These are phyloP conservation scores for Dryocosmus kuriphilus DNA, from an alignment of 2,888 invertebrate species.

Conservation along the genomic window DNA sequence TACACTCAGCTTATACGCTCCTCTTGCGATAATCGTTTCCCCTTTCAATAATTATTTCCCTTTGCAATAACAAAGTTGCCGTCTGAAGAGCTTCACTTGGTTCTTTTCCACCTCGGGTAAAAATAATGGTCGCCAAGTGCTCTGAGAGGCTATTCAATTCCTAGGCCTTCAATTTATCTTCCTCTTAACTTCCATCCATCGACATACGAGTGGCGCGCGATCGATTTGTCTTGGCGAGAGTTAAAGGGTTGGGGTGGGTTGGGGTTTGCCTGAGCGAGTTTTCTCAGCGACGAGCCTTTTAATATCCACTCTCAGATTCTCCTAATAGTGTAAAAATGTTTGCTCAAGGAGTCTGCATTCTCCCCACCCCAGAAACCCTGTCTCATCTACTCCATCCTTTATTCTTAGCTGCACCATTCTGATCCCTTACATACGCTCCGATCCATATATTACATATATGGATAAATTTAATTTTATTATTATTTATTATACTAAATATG, in stretches of 20 bases:
- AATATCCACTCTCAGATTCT: constrained; percentile 71
- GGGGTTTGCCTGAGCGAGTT: constrained; percentile 57
- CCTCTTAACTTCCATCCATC: constrained; percentile 53
- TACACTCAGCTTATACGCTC: no score
- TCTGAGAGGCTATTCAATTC: constrained; percentile 49
- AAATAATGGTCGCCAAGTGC: constrained; percentile 50
- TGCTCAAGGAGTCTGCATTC: constrained; percentile 64
- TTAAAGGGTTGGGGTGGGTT: constrained; percentile 57
- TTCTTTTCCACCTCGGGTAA: constrained; percentile 41
- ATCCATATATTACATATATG: background rate
- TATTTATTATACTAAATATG: no score
- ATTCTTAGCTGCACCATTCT: constrained; percentile 19
- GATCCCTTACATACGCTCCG: constrained; percentile 32
- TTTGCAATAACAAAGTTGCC: constrained; percentile 43
- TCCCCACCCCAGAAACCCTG: constrained; percentile 28
- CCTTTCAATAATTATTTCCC: constrained; percentile 41
- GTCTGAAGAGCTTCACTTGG: constrained; percentile 41
- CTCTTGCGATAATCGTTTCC: no score
- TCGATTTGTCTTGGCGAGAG: constrained; percentile 54
- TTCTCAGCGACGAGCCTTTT: constrained; percentile 62
- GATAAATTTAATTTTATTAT: no score
- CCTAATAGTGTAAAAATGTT: constrained; percentile 75
- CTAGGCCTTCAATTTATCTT: constrained; percentile 59
- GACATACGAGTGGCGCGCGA: constrained; percentile 45
- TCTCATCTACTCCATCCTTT: constrained; percentile 42